phyloP scores from a whole-genome alignment of 1,140 invertebrate genomes.

The Drosophila arizonae region DNA sequence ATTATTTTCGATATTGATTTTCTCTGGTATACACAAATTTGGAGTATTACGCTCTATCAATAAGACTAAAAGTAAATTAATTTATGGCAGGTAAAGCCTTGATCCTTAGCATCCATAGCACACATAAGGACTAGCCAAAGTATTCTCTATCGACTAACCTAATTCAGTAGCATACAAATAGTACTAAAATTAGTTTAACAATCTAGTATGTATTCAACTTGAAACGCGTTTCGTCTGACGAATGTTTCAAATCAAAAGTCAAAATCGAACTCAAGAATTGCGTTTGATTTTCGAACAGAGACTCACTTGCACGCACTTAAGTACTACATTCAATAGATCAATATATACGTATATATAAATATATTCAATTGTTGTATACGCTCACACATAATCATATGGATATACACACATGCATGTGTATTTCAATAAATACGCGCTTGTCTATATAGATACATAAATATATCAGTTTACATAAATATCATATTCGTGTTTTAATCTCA shows the following conservation, averaged over 20 bases:
- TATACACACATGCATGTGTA: conserved; percentile 57
- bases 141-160: conserved; percentile 24
- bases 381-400: conserved; percentile 57
- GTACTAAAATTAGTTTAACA: conserved; percentile 65
- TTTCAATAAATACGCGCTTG: conserved; percentile 52
- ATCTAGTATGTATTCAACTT: conserved; percentile 32
- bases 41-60: no score
- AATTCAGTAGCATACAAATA: conserved; percentile 17
- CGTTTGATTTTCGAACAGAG: conserved; percentile 14
- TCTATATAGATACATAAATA: conserved; percentile 56
- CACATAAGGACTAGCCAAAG: conserved; percentile 3
- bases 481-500: neutral
- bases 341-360: conserved; percentile 49
- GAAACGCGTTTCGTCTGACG: conserved; percentile 62
- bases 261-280: neutral
- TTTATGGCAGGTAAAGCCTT: no score
- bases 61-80: no score
- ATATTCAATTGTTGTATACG: conserved; percentile 37
- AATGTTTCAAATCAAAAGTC: conserved; percentile 29
- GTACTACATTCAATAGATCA: conserved; percentile 65
- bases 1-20: no score
- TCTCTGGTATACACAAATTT: no score
- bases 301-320: conserved; percentile 59
- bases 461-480: conserved; percentile 59
- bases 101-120: no score